Conservation (phyloP, 2,888 invertebrate species). For the Pristionchus fissidentatus region DNA sequence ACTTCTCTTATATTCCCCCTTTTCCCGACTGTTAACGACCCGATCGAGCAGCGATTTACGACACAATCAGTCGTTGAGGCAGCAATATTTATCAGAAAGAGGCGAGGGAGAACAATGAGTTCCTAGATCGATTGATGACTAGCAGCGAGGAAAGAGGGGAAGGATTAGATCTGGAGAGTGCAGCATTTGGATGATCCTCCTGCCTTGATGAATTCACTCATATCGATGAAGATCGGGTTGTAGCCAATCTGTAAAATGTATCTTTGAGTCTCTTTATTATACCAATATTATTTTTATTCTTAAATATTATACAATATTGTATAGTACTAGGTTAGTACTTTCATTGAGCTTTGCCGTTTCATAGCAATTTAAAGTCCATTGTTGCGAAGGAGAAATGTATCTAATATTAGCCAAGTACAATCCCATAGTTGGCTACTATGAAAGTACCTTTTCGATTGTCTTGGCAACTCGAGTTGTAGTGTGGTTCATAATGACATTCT, state of each 20-base stretch:
- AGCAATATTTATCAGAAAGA: not conserved
- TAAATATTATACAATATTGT: too few species aligned
- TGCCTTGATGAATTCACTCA: conserved; percentile 74
- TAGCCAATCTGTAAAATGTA: conserved; percentile 56
- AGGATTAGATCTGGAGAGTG: conserved; percentile 57
- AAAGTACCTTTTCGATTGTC: conserved; percentile 46
- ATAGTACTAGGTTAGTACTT: too few species aligned
- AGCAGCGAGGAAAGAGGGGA: not conserved
- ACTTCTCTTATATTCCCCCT: not conserved
- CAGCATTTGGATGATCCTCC: conserved; percentile 74
- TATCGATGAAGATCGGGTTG: conserved; percentile 63
- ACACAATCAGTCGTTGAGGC: not conserved
- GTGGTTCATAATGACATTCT: conserved; percentile 71
- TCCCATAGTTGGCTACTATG: too few species aligned
- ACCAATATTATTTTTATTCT: too few species aligned
- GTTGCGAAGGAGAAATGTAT: not conserved
- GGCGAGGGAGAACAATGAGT: not conserved
- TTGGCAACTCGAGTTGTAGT: conserved; percentile 12
- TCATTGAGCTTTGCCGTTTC: too few species aligned
- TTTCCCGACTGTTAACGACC: not conserved
- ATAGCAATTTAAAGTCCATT: too few species aligned
- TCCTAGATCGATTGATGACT: conserved; percentile 40
- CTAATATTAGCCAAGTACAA: too few species aligned
- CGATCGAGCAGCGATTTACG: conserved; percentile 23
- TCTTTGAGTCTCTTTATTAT: too few species aligned